phyloP scores from a whole-genome alignment of 2,797 vertebrate species.

The Xenops minutus region DNA sequence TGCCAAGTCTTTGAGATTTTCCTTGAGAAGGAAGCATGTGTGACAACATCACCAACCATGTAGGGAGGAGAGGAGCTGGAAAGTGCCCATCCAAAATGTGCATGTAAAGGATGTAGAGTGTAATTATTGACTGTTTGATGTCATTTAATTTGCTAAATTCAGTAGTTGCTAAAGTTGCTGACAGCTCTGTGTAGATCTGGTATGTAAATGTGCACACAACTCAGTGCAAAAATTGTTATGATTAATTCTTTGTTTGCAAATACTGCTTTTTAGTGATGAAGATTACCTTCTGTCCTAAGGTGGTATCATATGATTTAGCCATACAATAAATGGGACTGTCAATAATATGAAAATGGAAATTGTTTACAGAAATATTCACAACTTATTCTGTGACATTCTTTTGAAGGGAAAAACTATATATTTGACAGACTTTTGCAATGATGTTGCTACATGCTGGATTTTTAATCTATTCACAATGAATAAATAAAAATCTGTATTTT shows the following conservation, averaged over 20 bases:
- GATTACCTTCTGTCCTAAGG: not conserved
- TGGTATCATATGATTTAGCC: not conserved
- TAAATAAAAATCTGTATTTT: slow-evolving; percentile 49
- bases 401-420: not conserved
- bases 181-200: not conserved
- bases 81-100: not conserved
- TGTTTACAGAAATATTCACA: slow-evolving; percentile 42
- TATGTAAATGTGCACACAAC: not conserved
- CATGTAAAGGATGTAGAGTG: not conserved
- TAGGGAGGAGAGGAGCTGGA: not conserved
- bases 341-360: not conserved
- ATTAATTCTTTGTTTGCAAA: slow-evolving; percentile 1
- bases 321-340: not conserved
- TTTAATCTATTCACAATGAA: slow-evolving; percentile 62
- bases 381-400: not conserved
- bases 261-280: not conserved
- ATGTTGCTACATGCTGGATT: slow-evolving; percentile 28
- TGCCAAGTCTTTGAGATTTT: not conserved
- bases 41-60: not conserved
- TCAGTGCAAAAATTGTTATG: not conserved
- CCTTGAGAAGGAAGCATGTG: not conserved
- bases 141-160: slow-evolving; percentile 8
- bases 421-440: not conserved
- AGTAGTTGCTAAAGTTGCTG: not conserved
- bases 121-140: not conserved